A percentile compares a stretch with the other conserved stretches of the same genome.
phyloP scores from a whole-genome alignment of 2,888 invertebrate species.

The Hesperia comma region DNA sequence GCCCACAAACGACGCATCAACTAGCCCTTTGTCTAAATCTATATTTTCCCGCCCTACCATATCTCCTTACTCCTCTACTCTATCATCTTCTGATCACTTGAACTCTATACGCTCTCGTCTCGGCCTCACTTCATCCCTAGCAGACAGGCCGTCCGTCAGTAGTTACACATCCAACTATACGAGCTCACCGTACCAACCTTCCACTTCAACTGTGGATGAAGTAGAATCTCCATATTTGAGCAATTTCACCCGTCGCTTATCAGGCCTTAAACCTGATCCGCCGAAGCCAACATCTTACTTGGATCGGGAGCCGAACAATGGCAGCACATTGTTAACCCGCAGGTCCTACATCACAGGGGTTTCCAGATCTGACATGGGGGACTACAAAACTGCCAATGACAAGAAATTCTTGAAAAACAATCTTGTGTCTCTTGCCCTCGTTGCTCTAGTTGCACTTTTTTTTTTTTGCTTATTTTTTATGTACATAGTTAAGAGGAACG shows the following conservation, averaged over 20 bases:
- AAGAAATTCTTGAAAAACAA: conserved; percentile 84
- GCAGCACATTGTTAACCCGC: conserved; percentile 64
- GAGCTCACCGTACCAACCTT: conserved; percentile 65
- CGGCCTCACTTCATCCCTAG: conserved; percentile 76
- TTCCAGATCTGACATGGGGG: conserved; percentile 65
- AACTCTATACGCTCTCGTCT: conserved; percentile 84
- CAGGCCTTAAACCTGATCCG: conserved; percentile 72
- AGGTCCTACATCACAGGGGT: conserved; percentile 71
- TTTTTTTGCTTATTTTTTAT: conserved; percentile 86
- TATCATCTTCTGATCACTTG: conserved; percentile 78
- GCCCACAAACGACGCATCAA: conserved; percentile 60
- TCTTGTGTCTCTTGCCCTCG: conserved; percentile 86
- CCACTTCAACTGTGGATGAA: conserved; percentile 73
- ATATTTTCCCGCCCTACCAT: conserved; percentile 73
- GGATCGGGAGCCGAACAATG: conserved; percentile 73
- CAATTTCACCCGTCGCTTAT: conserved; percentile 87
- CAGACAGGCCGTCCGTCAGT: conserved; percentile 64
- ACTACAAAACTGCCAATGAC: conserved; percentile 73
- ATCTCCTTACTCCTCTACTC: conserved; percentile 63
- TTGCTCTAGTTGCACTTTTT: conserved; percentile 85
- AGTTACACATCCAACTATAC: conserved; percentile 63
- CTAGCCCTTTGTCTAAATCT: conserved; percentile 64
- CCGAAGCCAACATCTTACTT: conserved; percentile 58
- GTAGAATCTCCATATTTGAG: conserved; percentile 88
- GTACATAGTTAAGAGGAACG: conserved; percentile 87